Conservation (phyloP, 2,888 invertebrate species). For the Saturnia japonica region DNA sequence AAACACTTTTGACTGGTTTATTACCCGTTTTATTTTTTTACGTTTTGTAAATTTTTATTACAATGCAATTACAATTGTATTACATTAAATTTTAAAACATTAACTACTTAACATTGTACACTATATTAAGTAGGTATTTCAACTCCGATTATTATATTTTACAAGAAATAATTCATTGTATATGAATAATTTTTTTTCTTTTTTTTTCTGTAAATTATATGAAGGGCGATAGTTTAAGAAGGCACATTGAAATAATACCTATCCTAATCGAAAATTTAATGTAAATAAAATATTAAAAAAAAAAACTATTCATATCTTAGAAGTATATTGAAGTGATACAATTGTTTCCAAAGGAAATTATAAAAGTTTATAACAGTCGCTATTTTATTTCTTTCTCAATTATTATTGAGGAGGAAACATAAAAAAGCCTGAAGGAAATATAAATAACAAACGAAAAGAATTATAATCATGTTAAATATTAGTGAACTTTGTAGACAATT, state of each 20-base stretch:
- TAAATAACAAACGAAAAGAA: neutral
- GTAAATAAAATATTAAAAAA: conserved; percentile 23
- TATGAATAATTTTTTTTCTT: neutral
- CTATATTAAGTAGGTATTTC: neutral
- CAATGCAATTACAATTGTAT: neutral
- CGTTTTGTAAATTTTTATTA: too few species aligned
- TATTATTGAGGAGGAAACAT: neutral
- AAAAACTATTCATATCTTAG: conserved; percentile 80
- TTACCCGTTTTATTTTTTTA: too few species aligned
- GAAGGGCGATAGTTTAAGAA: neutral
- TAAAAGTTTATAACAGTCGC: conserved; percentile 67
- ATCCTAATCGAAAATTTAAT: neutral
- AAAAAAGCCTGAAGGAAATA: neutral
- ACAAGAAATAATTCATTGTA: neutral
- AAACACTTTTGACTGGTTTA: too few species aligned
- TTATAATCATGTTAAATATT: conserved; percentile 66
- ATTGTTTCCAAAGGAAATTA: conserved; percentile 79
- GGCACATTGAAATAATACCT: neutral
- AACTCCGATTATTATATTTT: neutral
- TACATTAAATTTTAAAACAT: too few species aligned
- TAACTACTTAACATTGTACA: neutral
- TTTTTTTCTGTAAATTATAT: neutral
- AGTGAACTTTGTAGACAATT: conserved; percentile 59
- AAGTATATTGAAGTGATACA: conserved; percentile 73
- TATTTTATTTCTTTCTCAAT: conserved; percentile 11